Percentiles rank a stretch among this genome's conserved stretches.
Conservation (phyloP, 2,113 vertebrate genomes). For the Corydoras maculifer region DNA sequence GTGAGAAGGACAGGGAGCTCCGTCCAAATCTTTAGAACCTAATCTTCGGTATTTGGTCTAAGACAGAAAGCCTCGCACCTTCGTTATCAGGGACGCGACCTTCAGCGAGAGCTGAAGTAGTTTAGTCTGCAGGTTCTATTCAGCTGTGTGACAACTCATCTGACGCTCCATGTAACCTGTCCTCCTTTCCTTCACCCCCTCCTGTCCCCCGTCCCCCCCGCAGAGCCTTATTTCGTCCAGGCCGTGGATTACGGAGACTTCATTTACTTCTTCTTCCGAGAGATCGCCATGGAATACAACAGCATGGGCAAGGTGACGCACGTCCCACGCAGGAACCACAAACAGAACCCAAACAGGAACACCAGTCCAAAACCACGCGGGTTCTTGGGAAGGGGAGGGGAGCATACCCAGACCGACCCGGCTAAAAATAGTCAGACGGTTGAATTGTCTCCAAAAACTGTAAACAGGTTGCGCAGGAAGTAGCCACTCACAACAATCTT, state of each 20-base stretch:
- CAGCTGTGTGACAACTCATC: no score
- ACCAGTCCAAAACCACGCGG: constrained; percentile 46
- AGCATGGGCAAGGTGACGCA: constrained; percentile 96
- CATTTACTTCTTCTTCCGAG: constrained; percentile 98
- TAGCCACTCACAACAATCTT: no score
- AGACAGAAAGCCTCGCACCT: not conserved
- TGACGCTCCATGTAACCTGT: no score
- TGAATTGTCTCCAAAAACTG: constrained; percentile 19
- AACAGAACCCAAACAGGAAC: constrained; percentile 64
- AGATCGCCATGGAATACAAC: constrained; percentile 98
- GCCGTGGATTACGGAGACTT: constrained; percentile 90
- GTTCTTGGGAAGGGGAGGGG: constrained; percentile 51
- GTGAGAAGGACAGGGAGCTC: constrained; percentile 62
- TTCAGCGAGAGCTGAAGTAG: not conserved
- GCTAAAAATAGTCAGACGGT: constrained; percentile 52
- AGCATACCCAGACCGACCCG: constrained; percentile 54
- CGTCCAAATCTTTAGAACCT: constrained; percentile 33
- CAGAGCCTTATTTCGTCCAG: constrained; percentile 96
- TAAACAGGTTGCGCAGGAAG: constrained; percentile 36
- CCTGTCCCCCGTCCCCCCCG: not conserved
- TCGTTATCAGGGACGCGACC: constrained; percentile 2
- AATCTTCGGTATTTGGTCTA: not conserved
- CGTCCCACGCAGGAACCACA: constrained; percentile 54
- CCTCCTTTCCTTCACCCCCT: no score
- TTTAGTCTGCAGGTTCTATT: no score